Percentiles rank a stretch among this genome's conserved stretches.
Conservation (phyloP, 2,888 invertebrate species). For the Synanthedon myopaeformis region DNA sequence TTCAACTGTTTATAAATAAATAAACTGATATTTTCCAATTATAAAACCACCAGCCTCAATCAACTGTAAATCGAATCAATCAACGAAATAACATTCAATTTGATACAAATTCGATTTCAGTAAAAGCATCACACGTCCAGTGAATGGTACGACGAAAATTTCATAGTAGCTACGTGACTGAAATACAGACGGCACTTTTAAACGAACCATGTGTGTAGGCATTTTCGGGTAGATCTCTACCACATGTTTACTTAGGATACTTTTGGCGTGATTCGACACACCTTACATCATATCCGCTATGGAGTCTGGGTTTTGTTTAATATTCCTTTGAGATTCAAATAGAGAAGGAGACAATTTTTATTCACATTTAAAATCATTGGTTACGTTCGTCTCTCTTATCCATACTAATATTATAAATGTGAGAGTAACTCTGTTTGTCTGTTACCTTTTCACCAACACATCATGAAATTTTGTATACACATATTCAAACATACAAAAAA, state of each 20-base stretch:
- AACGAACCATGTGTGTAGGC: slow-evolving; percentile 3
- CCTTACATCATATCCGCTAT: neutral
- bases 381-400: no score
- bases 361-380: no score
- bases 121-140: slow-evolving; percentile 5
- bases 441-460: no score
- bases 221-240: neutral
- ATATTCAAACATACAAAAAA: no score
- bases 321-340: no score
- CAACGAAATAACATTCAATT: neutral
- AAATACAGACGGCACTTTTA: slow-evolving; percentile 4
- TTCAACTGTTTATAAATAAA: no score
- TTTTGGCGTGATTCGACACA: neutral
- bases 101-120: neutral
- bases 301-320: no score
- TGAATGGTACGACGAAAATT: slow-evolving; percentile 8
- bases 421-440: no score
- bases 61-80: neutral
- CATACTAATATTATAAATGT: no score
- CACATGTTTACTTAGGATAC: neutral
- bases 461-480: no score
- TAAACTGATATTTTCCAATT: no score
- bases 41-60: neutral
- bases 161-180: slow-evolving; percentile 6
- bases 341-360: no score